Percentiles rank a stretch among this genome's conserved stretches.
Evolutionary conservation across 2,797 vertebrate genomes (phyloP).

Genomic region (Menidia menidia): DNA sequence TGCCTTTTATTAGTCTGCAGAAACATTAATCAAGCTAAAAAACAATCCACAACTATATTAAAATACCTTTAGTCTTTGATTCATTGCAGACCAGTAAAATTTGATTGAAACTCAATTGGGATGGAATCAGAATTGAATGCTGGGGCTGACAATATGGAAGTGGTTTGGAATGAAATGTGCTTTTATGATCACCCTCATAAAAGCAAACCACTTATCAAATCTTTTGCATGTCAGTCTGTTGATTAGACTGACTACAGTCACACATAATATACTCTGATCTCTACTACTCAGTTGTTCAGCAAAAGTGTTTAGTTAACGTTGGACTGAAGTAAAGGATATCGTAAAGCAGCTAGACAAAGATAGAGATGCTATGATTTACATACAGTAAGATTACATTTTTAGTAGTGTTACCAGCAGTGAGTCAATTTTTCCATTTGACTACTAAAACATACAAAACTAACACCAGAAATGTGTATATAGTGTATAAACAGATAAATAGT

Average conservation of each 20-base stretch:
- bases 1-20: too few relatives aligned
- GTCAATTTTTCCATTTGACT: too few relatives aligned
- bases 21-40: too few relatives aligned
- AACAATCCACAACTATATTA: too few relatives aligned
- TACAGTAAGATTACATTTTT: too few relatives aligned
- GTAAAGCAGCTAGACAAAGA: too few relatives aligned
- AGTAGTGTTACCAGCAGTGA: too few relatives aligned
- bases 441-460: neutral
- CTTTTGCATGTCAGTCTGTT: neutral
- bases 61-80: neutral
- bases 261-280: neutral
- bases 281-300: neutral
- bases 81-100: neutral
- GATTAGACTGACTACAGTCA: neutral
- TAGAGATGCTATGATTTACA: too few relatives aligned
- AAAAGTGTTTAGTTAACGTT: neutral
- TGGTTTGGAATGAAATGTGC: neutral
- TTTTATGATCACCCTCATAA: neutral
- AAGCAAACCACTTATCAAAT: neutral
- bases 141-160: too few relatives aligned
- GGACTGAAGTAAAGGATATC: neutral
- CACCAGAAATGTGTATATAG: neutral
- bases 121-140: neutral
- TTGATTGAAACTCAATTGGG: neutral
- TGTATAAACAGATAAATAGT: neutral